Conservation (phyloP, 2,797 vertebrate species). For the Microhierax caerulescens region DNA sequence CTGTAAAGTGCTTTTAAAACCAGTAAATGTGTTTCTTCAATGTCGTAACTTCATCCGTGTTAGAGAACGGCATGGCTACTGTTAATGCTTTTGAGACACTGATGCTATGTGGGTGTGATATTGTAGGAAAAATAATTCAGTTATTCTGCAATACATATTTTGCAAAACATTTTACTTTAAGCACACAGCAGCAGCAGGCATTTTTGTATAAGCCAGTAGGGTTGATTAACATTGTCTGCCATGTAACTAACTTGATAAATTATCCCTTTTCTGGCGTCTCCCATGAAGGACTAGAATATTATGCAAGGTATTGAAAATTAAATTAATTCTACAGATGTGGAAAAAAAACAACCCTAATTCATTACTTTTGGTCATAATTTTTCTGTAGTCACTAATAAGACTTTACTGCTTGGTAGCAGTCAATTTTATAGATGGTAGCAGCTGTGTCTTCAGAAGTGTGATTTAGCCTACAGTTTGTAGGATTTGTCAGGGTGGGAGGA, state of each 20-base stretch:
- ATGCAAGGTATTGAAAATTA: background rate
- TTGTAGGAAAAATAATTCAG: background rate
- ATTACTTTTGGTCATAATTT: background rate
- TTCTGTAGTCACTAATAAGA: background rate
- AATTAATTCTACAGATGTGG: background rate
- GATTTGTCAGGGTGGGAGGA: background rate
- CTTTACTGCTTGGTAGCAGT: background rate
- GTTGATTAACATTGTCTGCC: background rate
- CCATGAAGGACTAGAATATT: background rate
- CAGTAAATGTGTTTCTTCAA: background rate
- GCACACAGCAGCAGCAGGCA: too few relatives aligned
- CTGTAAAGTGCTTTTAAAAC: background rate
- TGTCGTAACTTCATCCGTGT: background rate
- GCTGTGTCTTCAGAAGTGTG: background rate
- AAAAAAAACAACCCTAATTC: accelerated
- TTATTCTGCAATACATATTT: background rate
- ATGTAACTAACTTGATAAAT: background rate
- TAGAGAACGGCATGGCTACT: background rate
- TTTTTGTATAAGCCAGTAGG: background rate
- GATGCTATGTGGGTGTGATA: background rate
- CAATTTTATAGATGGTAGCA: background rate
- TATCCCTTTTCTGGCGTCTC: background rate
- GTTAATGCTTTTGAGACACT: background rate
- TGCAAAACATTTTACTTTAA: background rate
- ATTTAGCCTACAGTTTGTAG: background rate